These are phyloP conservation scores for Melanophora roralis DNA, from an alignment of 2,888 invertebrate genomes.

Conservation along the genomic window DNA sequence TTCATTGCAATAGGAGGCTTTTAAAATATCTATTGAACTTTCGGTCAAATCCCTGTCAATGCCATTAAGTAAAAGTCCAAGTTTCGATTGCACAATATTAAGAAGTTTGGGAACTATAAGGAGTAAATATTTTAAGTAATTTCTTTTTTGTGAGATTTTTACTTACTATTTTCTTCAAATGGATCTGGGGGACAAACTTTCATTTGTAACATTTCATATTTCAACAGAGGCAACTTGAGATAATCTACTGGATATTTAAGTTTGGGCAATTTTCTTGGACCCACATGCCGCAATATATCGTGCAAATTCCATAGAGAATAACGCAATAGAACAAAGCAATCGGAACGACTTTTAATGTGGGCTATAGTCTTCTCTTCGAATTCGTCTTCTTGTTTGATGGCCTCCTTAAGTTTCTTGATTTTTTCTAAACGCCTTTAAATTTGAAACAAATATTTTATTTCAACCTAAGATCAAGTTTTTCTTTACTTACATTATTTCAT, in stretches of 20 bases:
- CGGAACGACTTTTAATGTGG: slow-evolving; percentile 67
- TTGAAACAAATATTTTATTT: background rate
- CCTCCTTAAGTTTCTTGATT: slow-evolving; percentile 66
- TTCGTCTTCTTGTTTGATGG: slow-evolving; percentile 56
- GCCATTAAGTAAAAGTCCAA: slow-evolving; percentile 63
- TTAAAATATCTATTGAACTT: slow-evolving; percentile 40
- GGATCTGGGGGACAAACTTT: slow-evolving; percentile 69
- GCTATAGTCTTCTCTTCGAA: slow-evolving; percentile 58
- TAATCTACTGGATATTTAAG: slow-evolving; percentile 70
- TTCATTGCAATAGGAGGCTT: slow-evolving; percentile 66
- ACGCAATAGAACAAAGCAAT: slow-evolving; percentile 69
- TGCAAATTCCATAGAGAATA: slow-evolving; percentile 69
- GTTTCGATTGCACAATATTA: slow-evolving; percentile 66
- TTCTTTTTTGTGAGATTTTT: too few relatives aligned
- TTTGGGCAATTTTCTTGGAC: slow-evolving; percentile 63
- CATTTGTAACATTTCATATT: slow-evolving; percentile 69
- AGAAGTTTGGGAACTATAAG: slow-evolving; percentile 55
- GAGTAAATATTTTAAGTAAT: background rate
- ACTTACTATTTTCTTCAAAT: slow-evolving; percentile 71
- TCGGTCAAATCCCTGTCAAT: background rate
- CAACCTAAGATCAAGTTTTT: background rate
- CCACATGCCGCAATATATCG: slow-evolving; percentile 71
- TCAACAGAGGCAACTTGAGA: slow-evolving; percentile 71
- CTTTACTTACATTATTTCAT: slow-evolving; percentile 68
- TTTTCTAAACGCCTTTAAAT: slow-evolving; percentile 67